Conservation (phyloP, 2,113 vertebrate genomes). For the Rhinogobius similis region DNA sequence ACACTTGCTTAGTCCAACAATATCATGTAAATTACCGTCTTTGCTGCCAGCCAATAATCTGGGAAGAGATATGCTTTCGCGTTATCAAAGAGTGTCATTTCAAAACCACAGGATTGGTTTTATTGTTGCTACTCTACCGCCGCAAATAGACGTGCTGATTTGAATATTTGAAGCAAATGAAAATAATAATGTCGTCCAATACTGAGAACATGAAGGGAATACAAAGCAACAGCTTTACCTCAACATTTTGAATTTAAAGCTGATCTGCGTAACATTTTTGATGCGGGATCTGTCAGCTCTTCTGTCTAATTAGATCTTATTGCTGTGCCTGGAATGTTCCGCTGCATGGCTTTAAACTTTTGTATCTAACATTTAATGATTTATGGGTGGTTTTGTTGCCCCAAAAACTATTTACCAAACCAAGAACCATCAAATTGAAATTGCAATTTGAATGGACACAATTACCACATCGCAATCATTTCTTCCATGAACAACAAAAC, state of each 20-base stretch:
- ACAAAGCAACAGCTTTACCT: neutral
- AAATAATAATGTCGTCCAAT: neutral
- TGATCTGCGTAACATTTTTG: neutral
- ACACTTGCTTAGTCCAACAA: constrained; percentile 25
- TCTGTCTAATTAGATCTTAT: neutral
- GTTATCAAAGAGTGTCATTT: constrained; percentile 17
- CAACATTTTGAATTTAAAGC: neutral
- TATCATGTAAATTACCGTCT: constrained; percentile 38
- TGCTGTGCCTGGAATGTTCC: neutral
- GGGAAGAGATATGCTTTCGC: constrained; percentile 10
- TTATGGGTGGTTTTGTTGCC: neutral
- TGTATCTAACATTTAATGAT: neutral
- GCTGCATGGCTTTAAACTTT: neutral
- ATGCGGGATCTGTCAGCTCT: neutral
- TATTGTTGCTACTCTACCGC: neutral
- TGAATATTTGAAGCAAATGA: neutral
- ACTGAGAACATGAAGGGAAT: neutral
- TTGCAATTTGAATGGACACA: no score
- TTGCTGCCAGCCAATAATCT: constrained; percentile 31
- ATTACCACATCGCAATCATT: no score
- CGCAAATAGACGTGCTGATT: neutral
- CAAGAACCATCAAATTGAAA: no score
- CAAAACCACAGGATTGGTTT: neutral
- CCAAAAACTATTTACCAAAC: no score
- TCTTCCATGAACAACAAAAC: no score